phyloP scores from a whole-genome alignment of 2,113 vertebrate species.

The Silurus meridionalis region DNA sequence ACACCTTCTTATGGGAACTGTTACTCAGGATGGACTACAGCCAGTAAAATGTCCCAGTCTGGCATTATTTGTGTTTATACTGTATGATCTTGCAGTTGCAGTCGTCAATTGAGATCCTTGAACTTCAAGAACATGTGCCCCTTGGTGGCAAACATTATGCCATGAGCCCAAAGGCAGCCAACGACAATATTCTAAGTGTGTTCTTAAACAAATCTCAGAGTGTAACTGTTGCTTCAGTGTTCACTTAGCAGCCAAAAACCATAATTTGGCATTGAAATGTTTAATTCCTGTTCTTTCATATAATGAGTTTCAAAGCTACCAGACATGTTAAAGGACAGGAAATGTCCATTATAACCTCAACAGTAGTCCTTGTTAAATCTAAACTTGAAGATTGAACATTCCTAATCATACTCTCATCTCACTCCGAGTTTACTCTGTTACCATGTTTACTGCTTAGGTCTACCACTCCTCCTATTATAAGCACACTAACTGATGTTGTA shows the following conservation, averaged over 20 bases:
- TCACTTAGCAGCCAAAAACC: neutral
- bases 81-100: neutral
- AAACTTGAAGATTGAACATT: no score
- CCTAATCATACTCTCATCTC: neutral
- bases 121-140: neutral
- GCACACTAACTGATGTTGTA: neutral
- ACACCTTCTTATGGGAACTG: constrained; percentile 10
- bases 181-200: neutral
- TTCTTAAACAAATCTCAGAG: neutral
- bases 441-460: neutral
- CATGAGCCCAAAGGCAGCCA: neutral
- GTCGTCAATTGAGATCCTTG: neutral
- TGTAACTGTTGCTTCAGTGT: neutral
- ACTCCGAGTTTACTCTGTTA: neutral
- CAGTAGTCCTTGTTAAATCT: no score
- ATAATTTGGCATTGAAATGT: neutral
- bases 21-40: constrained; percentile 26
- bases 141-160: neutral
- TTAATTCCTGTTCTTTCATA: neutral
- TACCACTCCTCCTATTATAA: neutral
- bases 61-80: neutral
- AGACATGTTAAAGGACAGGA: neutral
- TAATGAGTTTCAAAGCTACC: neutral
- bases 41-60: constrained; percentile 7
- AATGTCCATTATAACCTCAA: neutral